Base-by-base conservation (phyloP, 2,113 vertebrate species). In the Neoarius graeffei region DNA sequence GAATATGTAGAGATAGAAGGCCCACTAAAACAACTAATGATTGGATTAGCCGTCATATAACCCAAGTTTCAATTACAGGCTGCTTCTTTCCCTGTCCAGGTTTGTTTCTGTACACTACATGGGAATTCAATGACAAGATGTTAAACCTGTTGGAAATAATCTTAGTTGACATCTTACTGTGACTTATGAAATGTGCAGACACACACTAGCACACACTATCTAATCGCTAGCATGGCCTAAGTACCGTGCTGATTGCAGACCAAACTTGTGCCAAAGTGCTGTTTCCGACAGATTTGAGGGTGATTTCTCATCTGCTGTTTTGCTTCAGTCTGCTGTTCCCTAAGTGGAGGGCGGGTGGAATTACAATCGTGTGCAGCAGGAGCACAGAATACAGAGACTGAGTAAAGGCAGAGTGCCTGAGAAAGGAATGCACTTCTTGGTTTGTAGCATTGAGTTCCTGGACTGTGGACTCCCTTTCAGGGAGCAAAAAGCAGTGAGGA, bases 341-440 rank as follows among this genome's bases (percentile, higher is more conserved):
- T 85, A 86, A 89, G 89, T 88, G 87, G 59, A 59, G 83, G 83
- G 30, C 88, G 87, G 56, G 74, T 74, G 87, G 81, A 90, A 92
- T 91, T 89, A 88, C 90, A 87, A 71, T 80, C 80, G 48, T 85
- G 62, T 87, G 89, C 35, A 79, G 87, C 27, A 73, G 89, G 85
- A 81, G 27, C 48, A 90, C 82, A 79, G 81, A 90, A 89, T 89
- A 87, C 56, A 85, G 59, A 81, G 30, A 69, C 59, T 89, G 50
- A 90, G 76, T 56, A 91, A 93, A 90, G 91, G 90, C 86, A 71
- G 87, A 85, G 82, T 84, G 85, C 85, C 81, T 89, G 35, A 88
- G 50, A 80, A 88, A 88, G 85, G 83, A 90, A 85, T 89, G 85
- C 10, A 66, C 60, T 14, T 81, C 85, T 87, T 87, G 79, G 83